phyloP scores from a whole-genome alignment of 1,140 invertebrate genomes.

The Bombus impatiens region DNA sequence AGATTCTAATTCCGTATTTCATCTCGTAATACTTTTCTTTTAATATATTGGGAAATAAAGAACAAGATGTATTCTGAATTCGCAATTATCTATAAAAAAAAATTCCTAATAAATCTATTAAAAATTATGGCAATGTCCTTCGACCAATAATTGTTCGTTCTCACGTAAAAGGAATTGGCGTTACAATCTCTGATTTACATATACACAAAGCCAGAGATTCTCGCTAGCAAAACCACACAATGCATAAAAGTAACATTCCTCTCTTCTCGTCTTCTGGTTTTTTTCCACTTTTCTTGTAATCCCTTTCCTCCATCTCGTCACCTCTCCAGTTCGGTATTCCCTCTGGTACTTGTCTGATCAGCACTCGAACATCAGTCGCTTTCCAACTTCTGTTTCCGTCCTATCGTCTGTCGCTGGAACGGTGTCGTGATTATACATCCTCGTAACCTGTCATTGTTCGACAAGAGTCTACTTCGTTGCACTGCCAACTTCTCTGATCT shows the following conservation, averaged over 20 bases:
- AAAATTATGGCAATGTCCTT: too few species aligned
- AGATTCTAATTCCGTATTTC: too few species aligned
- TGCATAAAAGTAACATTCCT: background rate
- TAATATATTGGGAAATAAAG: too few species aligned
- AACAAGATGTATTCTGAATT: too few species aligned
- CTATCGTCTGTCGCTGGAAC: background rate
- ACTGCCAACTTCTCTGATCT: background rate
- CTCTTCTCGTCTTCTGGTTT: background rate
- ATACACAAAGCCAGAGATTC: too few species aligned
- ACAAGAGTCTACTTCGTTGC: background rate
- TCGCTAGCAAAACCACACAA: background rate
- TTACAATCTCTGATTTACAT: too few species aligned
- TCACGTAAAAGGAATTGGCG: too few species aligned
- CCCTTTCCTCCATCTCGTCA: background rate
- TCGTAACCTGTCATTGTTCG: background rate
- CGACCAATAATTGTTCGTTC: too few species aligned
- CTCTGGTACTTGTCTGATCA: background rate
- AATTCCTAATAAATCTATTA: too few species aligned
- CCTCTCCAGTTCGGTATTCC: background rate
- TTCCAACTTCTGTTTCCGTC: background rate
- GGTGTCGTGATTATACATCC: slow-evolving; percentile 23
- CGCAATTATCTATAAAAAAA: too few species aligned
- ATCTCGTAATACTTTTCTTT: too few species aligned
- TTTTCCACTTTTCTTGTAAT: background rate
- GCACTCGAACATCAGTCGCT: background rate